A percentile compares a stretch with the other conserved stretches of the same genome.
These are phyloP conservation scores for Steinernema feltiae DNA, from an alignment of 1,140 invertebrate species.

Conservation along the genomic window DNA sequence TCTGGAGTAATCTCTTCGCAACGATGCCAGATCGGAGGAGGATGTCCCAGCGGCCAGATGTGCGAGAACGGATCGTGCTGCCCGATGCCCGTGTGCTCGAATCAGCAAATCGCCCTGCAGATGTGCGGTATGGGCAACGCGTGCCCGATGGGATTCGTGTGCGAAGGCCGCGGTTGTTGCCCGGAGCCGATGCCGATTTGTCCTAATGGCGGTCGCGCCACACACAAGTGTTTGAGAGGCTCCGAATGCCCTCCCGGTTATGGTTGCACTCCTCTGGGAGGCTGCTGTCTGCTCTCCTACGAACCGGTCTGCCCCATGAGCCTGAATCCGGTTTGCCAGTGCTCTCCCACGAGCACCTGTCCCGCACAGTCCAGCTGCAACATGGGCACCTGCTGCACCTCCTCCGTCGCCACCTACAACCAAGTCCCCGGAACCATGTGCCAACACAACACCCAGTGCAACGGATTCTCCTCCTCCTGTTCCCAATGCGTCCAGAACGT, in stretches of 20 bases:
- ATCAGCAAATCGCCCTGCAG: slow-evolving; percentile 39
- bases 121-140: slow-evolving; percentile 46
- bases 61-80: slow-evolving; percentile 51
- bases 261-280: slow-evolving; percentile 46
- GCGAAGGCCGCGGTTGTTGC: slow-evolving; percentile 49
- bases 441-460: slow-evolving; percentile 38
- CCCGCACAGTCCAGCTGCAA: slow-evolving; percentile 39
- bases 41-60: slow-evolving; percentile 30
- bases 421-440: slow-evolving; percentile 44
- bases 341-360: slow-evolving; percentile 45
- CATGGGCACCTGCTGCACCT: slow-evolving; percentile 46
- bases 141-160: slow-evolving; percentile 46
- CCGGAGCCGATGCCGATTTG: slow-evolving; percentile 48
- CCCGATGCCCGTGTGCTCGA: slow-evolving; percentile 44
- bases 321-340: slow-evolving; percentile 47
- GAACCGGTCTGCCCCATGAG: slow-evolving; percentile 42
- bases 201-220: slow-evolving; percentile 45
- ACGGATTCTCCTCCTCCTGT: slow-evolving; percentile 38
- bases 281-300: slow-evolving; percentile 46
- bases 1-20: slow-evolving; percentile 27
- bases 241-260: slow-evolving; percentile 51
- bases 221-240: slow-evolving; percentile 39
- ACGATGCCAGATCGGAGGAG: slow-evolving; percentile 35
- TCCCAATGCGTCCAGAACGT: slow-evolving; percentile 46
- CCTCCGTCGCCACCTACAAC: slow-evolving; percentile 33